Base-by-base conservation (phyloP, 2,888 invertebrate genomes). In the Ariolimax columbianus region DNA sequence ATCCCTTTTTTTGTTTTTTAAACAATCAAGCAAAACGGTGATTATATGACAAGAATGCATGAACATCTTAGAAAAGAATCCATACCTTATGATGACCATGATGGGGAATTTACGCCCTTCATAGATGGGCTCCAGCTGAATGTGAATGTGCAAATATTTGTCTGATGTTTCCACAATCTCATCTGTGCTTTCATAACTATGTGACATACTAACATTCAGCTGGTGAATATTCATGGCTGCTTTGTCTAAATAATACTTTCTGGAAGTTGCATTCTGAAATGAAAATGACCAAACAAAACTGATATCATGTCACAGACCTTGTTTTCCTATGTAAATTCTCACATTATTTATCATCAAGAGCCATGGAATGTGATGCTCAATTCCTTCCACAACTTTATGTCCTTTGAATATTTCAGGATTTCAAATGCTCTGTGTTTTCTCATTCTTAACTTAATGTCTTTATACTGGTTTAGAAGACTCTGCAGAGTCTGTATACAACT, bases 181-280 rank as follows among this genome's bases (percentile, higher is more conserved):
- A 26, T 77, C 33, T 4, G 0, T 33, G 9, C 17, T 70, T 40
- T 78, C 78, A 77, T 70, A 84, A 66, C 63, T 23, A 23, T 59
- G 30, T 63, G 43, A 26, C 36, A 47, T 26, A 63, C 63, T 84
- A 17, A 63, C 86, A 86, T 92, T 92, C 85, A 93, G 91, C 88
- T 91, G 88, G 85, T 93, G 93, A 17, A 93, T 87, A 82, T 92
- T 93, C 93, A 93, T 93, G 47, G 88, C 77, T 59, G 89, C 87
- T 87, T 91, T 91, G 77, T 89, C 79, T 83, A 93, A 85, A 23
- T 87, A 88, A 70, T 87, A 86, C 33, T 81, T 66, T 40, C 75
- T 63, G 43, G 78, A 83, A 1, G 82, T 70, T 63, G 83, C 63
- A 47, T 87, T 73, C 87, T 87, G 87, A 66, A 70, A 88, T 38